Percentiles rank a stretch among this genome's conserved stretches.
phyloP scores from a whole-genome alignment of 1,140 invertebrate species.

The Drosophila nannoptera region DNA sequence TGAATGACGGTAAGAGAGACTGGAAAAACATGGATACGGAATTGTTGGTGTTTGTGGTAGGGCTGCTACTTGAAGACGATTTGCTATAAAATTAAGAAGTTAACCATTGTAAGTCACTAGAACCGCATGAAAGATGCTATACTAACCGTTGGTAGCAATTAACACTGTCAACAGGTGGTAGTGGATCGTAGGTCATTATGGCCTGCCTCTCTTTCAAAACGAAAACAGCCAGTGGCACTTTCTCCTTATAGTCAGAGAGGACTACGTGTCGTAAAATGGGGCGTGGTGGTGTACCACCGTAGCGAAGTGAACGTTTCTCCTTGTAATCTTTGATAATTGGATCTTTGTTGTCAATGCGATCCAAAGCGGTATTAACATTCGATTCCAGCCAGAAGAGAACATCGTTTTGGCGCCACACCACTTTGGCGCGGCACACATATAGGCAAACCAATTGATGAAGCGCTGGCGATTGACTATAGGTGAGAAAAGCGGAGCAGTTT shows the following conservation, averaged over 20 bases:
- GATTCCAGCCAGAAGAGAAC: slow-evolving; percentile 89
- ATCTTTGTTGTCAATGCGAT: slow-evolving; percentile 85
- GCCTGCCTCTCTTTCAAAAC: slow-evolving; percentile 80
- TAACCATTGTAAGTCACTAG: neutral
- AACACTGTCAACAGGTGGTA: slow-evolving; percentile 88
- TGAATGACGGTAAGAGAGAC: slow-evolving; percentile 84
- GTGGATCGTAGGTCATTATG: slow-evolving; percentile 89
- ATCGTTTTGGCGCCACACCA: slow-evolving; percentile 89
- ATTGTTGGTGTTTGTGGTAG: slow-evolving; percentile 71
- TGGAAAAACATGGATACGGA: slow-evolving; percentile 83
- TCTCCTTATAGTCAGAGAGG: slow-evolving; percentile 88
- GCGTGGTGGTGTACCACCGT: slow-evolving; percentile 81
- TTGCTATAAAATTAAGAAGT: slow-evolving; percentile 52
- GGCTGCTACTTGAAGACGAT: slow-evolving; percentile 80
- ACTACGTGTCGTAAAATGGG: slow-evolving; percentile 90
- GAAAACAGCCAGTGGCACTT: slow-evolving; percentile 73
- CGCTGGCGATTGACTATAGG: slow-evolving; percentile 82
- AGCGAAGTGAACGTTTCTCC: slow-evolving; percentile 81
- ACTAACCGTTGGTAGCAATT: slow-evolving; percentile 82
- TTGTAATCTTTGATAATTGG: slow-evolving; percentile 82
- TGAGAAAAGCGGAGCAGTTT: slow-evolving; percentile 38
- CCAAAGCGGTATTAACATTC: slow-evolving; percentile 84
- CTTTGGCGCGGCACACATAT: slow-evolving; percentile 86
- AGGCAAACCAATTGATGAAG: slow-evolving; percentile 86
- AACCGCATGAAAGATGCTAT: neutral